Base-by-base conservation (phyloP, 2,888 invertebrate species). In the Metellina segmentata region DNA sequence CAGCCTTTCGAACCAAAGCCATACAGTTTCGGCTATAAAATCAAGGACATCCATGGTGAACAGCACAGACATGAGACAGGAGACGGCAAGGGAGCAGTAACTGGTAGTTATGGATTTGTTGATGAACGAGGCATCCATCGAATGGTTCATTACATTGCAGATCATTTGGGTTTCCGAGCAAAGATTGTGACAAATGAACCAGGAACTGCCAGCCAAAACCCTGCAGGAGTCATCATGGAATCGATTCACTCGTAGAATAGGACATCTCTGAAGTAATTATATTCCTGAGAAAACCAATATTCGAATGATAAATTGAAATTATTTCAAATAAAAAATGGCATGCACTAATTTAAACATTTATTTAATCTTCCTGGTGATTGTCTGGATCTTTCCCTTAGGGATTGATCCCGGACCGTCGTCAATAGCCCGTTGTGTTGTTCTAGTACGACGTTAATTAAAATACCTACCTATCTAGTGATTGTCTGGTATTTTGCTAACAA, bases 111-210 rank as follows among this genome's bases (percentile, higher is more conserved):
- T 49, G 89, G 92, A 6, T 92, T 86, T 34, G 89, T 86, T 5
- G 92, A 92, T 75, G 89, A 89, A 16, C 19, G 70, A 0, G 92
- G 92, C 13, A 89, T 92, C 82, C 74, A 90, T 13, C 70, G 92
- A 13, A 87, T 83, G 5, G 91, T 91, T 34, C 75, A 92, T 16
- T 89, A 92, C 75, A 48, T 89, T 51, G 89, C 89, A 0, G 89
- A 92, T 49, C 85, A 92, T 9, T 51, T 77, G 2, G 92, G 92
- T 5, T 92, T 92, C 79, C 13, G 92, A n/a, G 92, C 92, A 2
- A 92, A 92, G 51, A 83, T 92, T 9, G 34, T 92, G 9, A 92
- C 92, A 0, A 92, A 92, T 34, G 92, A 92, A 34, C 92, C 92
- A 48, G 92, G 92, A 51, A 91, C 91, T 11, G 87, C 91, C 16